phyloP scores from a whole-genome alignment of 2,888 invertebrate genomes.

The Macrosiphum euphorbiae region DNA sequence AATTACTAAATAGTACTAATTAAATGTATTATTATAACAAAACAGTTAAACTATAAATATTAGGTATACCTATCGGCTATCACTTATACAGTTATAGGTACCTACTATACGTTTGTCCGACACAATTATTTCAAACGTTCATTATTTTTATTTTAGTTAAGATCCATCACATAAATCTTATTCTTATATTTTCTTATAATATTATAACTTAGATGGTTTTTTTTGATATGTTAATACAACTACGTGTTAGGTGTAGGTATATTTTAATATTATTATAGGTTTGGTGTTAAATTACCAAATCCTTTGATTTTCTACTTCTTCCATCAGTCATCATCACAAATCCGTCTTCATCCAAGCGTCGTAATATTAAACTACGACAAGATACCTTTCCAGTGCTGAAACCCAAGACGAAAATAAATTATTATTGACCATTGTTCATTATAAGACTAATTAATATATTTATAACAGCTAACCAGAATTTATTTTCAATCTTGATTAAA shows the following conservation, averaged over 20 bases:
- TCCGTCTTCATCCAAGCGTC: conserved; percentile 71
- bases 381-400: conserved; percentile 71
- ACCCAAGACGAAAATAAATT: conserved; percentile 49
- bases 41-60: neutral
- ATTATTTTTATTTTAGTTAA: neutral
- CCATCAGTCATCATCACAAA: conserved; percentile 72
- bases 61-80: too few relatives aligned
- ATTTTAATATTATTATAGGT: neutral
- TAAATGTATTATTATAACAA: neutral
- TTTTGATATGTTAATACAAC: neutral
- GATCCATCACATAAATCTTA: neutral
- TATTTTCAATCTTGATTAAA: neutral
- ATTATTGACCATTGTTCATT: neutral
- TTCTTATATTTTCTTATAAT: neutral
- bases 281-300: conserved; percentile 70
- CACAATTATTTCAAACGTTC: neutral
- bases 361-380: conserved; percentile 70
- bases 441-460: neutral
- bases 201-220: neutral
- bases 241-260: neutral
- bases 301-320: conserved; percentile 71
- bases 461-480: neutral
- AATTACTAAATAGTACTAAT: neutral
- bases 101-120: neutral
- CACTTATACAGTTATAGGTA: too few relatives aligned